A percentile compares a stretch with the other conserved stretches of the same genome.
These are phyloP conservation scores for Zaprionus nigranus DNA, from an alignment of 1,140 invertebrate genomes.

Conservation along the genomic window DNA sequence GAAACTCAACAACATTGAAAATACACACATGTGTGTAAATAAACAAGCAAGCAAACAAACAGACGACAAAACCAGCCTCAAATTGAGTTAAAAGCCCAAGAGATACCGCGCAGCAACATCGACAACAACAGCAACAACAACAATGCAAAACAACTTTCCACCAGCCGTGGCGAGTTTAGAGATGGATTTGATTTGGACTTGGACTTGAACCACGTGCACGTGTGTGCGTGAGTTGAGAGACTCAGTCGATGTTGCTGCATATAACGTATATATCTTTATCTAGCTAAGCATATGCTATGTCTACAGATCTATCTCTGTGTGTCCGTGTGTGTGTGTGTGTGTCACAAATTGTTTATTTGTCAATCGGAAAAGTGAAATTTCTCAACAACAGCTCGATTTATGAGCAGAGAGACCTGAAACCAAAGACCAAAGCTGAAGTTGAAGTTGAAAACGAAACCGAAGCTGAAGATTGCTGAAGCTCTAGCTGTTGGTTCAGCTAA, in stretches of 20 bases:
- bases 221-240: conserved; percentile 56
- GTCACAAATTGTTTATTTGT: conserved; percentile 78
- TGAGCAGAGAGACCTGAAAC: conserved; percentile 27
- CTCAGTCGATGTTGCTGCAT: conserved; percentile 12
- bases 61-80: conserved; percentile 52
- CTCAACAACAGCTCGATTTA: conserved; percentile 48
- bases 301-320: conserved; percentile 11
- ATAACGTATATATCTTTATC: conserved; percentile 17
- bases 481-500: conserved; percentile 39
- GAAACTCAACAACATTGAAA: conserved; percentile 65
- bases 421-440: background rate
- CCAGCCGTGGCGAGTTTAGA: conserved; percentile 60
- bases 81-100: conserved; percentile 79
- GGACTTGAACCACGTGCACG: conserved; percentile 41
- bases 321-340: conserved; percentile 16
- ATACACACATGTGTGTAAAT: conserved; percentile 68
- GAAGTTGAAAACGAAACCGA: conserved; percentile 6
- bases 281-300: conserved; percentile 7
- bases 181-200: conserved; percentile 66
- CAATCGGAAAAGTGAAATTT: conserved; percentile 81
- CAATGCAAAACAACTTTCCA: conserved; percentile 74
- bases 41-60: conserved; percentile 56
- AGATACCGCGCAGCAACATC: conserved; percentile 62
- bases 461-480: conserved; percentile 12
- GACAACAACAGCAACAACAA: conserved; percentile 51